Evolutionary conservation across 1,140 invertebrate species (phyloP).

Genomic region (Augochlora pura): DNA sequence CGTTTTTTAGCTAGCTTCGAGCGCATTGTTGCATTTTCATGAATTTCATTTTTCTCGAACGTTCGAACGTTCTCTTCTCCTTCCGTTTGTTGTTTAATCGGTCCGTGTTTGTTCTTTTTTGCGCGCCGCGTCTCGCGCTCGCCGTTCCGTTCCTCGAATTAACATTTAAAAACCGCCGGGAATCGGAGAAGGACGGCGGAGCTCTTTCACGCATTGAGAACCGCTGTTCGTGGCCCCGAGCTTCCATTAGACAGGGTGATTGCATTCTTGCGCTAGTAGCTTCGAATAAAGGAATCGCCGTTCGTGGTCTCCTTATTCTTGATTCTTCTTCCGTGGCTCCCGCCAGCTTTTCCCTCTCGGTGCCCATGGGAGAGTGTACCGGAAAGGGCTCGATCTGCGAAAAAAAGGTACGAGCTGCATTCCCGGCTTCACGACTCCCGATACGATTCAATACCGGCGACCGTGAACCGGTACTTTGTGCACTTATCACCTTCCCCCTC

Average conservation of each 20-base stretch:
- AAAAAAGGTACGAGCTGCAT: not conserved
- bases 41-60: conserved; percentile 16
- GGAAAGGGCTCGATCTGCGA: not conserved
- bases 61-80: conserved; percentile 11
- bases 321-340: conserved; percentile 8
- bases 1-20: conserved; percentile 33
- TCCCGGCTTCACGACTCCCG: not conserved
- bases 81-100: not conserved
- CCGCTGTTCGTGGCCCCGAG: conserved; percentile 1
- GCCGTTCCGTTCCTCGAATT: not conserved
- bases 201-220: not conserved
- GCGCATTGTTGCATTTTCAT: conserved; percentile 45
- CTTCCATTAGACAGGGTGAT: conserved; percentile 32
- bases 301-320: conserved; percentile 19
- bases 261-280: conserved; percentile 32
- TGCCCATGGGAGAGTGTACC: not conserved
- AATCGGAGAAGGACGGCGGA: not conserved
- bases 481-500: conserved; percentile 36
- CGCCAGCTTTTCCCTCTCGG: not conserved
- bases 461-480: conserved; percentile 10
- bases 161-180: not conserved
- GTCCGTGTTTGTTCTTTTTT: not conserved
- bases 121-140: no score
- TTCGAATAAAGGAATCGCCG: conserved; percentile 30
- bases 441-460: conserved; percentile 39